Percentiles rank a stretch among this genome's conserved stretches.
Conservation (phyloP, 2,888 invertebrate genomes). For the Thera britannica region DNA sequence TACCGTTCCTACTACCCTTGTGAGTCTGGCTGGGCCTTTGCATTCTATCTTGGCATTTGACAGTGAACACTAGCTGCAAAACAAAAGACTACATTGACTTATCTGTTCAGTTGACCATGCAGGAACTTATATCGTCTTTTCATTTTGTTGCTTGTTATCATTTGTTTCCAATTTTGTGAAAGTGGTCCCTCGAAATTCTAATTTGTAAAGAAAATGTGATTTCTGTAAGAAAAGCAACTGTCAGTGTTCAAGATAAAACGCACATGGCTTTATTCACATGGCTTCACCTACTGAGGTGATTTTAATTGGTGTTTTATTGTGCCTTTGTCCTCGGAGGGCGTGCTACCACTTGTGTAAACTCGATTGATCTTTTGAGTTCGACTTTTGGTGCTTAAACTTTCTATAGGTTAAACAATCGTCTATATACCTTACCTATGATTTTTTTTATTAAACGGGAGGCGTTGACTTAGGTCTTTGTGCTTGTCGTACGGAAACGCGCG, state of each 20-base stretch:
- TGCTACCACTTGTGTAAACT: neutral
- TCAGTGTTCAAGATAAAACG: slow-evolving; percentile 8
- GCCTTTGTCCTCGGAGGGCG: slow-evolving; percentile 8
- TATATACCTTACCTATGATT: too few species aligned
- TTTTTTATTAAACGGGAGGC: too few species aligned
- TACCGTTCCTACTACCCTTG: slow-evolving; percentile 81
- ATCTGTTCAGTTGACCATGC: neutral
- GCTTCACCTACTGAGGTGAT: slow-evolving; percentile 33
- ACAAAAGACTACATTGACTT: neutral
- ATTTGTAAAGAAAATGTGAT: neutral
- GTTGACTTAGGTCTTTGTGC: too few species aligned
- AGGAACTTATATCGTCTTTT: too few species aligned
- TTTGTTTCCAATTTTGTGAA: too few species aligned
- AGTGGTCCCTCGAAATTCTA: too few species aligned
- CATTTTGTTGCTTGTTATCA: too few species aligned
- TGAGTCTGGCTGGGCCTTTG: slow-evolving; percentile 57
- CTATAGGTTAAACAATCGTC: neutral
- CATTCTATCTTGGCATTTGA: slow-evolving; percentile 14
- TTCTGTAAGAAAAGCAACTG: neutral
- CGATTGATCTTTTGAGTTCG: neutral
- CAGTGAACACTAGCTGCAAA: neutral
- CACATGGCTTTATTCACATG: slow-evolving; percentile 25
- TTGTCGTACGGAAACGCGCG: too few species aligned
- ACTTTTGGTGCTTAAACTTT: neutral
- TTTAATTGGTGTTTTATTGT: slow-evolving; percentile 34